Evolutionary conservation across 2,113 vertebrate genomes (phyloP).

Genomic region (Sialia sialis): DNA sequence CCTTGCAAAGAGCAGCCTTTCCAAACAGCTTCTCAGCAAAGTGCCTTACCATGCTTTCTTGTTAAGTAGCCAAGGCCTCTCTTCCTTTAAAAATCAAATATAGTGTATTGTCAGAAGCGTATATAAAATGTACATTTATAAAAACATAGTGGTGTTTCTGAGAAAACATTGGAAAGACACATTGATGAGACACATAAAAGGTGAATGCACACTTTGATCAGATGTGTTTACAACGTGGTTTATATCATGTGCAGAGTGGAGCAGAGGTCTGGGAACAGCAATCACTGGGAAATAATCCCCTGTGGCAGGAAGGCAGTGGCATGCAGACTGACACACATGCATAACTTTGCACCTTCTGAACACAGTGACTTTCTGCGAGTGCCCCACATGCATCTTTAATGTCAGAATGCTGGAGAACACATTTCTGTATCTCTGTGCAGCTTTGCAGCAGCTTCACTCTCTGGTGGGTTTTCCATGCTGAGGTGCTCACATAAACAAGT

Average conservation of each 20-base stretch:
- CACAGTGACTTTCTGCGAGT: neutral
- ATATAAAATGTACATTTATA: constrained; percentile 59
- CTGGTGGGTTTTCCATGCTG: neutral
- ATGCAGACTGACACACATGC: neutral
- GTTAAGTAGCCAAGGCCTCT: constrained; percentile 50
- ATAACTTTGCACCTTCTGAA: constrained; percentile 6
- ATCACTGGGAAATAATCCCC: constrained; percentile 60
- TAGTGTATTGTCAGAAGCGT: constrained; percentile 43
- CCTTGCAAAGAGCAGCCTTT: constrained; percentile 1
- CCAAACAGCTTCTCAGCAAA: constrained; percentile 27
- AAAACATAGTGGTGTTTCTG: constrained; percentile 42
- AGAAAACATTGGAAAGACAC: constrained; percentile 60
- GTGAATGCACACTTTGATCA: constrained; percentile 55
- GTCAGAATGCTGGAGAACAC: neutral
- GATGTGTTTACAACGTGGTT: constrained; percentile 70
- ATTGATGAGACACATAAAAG: constrained; percentile 61
- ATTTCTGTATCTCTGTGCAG: neutral
- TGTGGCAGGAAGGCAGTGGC: neutral
- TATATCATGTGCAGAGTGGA: constrained; percentile 59
- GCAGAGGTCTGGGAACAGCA: constrained; percentile 57
- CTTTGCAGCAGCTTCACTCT: neutral
- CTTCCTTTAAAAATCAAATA: constrained; percentile 53
- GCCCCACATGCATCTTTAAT: neutral
- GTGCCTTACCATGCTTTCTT: constrained; percentile 61
- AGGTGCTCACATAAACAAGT: neutral